Conservation (phyloP, 2,888 invertebrate species). For the Sminthurides aquaticus region DNA sequence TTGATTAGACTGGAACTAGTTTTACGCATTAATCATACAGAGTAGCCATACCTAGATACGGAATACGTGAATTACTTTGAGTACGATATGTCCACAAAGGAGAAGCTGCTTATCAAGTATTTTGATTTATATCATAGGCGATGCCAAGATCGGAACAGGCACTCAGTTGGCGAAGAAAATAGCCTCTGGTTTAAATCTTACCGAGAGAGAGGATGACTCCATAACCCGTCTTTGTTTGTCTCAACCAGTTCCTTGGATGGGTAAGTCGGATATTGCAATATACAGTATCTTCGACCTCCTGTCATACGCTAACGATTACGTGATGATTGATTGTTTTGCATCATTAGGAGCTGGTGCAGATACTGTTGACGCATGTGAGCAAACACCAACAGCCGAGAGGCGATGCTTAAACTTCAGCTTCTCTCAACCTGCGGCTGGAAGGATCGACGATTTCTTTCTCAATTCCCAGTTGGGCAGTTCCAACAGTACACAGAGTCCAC, state of each 20-base stretch:
- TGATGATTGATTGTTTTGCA: too few species aligned
- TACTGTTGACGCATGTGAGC: not conserved
- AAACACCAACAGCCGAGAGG: not conserved
- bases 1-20: too few species aligned
- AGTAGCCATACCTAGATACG: too few species aligned
- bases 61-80: too few species aligned
- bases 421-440: slow-evolving; percentile 35
- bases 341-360: too few species aligned
- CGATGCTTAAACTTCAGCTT: slow-evolving; percentile 30
- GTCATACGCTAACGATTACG: too few species aligned
- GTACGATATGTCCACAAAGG: too few species aligned
- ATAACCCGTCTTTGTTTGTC: slow-evolving; percentile 27
- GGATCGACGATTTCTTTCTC: slow-evolving; percentile 33
- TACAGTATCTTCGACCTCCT: too few species aligned
- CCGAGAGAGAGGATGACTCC: slow-evolving; percentile 17
- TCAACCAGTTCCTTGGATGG: slow-evolving; percentile 27
- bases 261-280: slow-evolving; percentile 18
- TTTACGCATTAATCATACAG: too few species aligned
- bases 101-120: too few species aligned
- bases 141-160: slow-evolving; percentile 15
- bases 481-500: slow-evolving; percentile 15
- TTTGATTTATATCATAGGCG: too few species aligned
- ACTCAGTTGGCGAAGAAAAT: slow-evolving; percentile 21
- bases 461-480: slow-evolving; percentile 28
- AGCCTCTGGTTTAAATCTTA: slow-evolving; percentile 18